A percentile compares a stretch with the other conserved stretches of the same genome.
These are phyloP conservation scores for Ormia ochracea DNA, from an alignment of 2,888 invertebrate genomes.

Conservation along the genomic window DNA sequence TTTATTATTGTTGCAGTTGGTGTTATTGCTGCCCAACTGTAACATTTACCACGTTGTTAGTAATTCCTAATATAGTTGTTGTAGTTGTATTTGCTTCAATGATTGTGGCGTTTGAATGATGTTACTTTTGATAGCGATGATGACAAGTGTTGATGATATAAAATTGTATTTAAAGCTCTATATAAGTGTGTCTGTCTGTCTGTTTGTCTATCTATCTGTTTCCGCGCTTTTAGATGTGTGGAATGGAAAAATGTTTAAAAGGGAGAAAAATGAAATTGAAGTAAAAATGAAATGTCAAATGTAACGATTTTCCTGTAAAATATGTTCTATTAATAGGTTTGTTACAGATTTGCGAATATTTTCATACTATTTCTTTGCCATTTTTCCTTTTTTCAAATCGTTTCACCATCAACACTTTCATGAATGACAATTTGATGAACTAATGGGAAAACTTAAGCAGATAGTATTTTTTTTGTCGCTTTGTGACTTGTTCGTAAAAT, in stretches of 20 bases:
- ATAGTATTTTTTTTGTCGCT: not conserved
- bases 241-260: not conserved
- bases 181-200: constrained; percentile 36
- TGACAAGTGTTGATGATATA: constrained; percentile 62
- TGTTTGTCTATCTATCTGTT: not conserved
- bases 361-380: not conserved
- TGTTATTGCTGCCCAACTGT: constrained; percentile 23
- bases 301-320: constrained; percentile 55
- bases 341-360: constrained; percentile 44
- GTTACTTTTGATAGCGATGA: constrained; percentile 60
- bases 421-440: constrained; percentile 62
- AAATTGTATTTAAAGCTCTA: constrained; percentile 59
- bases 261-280: constrained; percentile 14
- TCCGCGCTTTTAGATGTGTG: not conserved
- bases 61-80: constrained; percentile 22
- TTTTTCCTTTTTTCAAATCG: constrained; percentile 7
- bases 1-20: constrained; percentile 26
- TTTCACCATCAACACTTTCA: constrained; percentile 32
- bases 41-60: constrained; percentile 35
- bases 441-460: constrained; percentile 58
- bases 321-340: constrained; percentile 57
- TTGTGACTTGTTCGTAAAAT: not conserved
- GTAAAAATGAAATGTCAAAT: constrained; percentile 60
- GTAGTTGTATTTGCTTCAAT: constrained; percentile 26
- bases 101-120: constrained; percentile 56